Conservation (phyloP, 1,140 invertebrate genomes). For the Zeugodacus cucurbitae region DNA sequence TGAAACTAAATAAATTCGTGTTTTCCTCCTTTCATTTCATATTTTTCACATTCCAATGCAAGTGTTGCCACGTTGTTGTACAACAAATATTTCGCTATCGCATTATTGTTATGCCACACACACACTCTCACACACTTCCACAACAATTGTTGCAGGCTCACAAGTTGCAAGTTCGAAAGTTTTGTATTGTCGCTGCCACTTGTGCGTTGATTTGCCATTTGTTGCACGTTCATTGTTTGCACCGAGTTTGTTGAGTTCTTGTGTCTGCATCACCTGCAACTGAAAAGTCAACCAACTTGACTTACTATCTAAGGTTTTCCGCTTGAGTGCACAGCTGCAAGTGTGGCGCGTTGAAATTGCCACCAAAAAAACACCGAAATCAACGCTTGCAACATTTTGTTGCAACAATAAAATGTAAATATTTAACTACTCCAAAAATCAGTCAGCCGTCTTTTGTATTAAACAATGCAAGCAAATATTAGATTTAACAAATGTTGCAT, state of each 20-base stretch:
- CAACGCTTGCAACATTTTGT: not conserved
- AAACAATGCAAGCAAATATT: not conserved
- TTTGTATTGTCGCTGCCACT: conserved; percentile 22
- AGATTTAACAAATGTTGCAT: not conserved
- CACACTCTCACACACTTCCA: not conserved
- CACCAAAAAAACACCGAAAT: not conserved
- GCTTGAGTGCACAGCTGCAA: conserved; percentile 1
- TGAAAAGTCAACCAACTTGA: conserved; percentile 13
- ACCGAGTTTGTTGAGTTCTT: not conserved
- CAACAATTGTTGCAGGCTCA: not conserved
- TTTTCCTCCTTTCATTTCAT: not conserved
- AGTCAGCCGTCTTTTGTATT: not conserved
- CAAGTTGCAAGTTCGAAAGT: not conserved
- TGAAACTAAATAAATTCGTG: not conserved
- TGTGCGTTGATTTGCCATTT: conserved; percentile 21
- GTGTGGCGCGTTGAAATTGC: not conserved
- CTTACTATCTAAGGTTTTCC: conserved; percentile 29
- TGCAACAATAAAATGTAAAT: not conserved
- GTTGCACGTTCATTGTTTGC: conserved; percentile 30
- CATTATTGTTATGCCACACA: not conserved
- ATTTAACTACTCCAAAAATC: not conserved
- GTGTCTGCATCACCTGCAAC: conserved; percentile 26
- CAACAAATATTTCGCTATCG: not conserved
- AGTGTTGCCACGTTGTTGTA: not conserved
- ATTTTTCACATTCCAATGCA: not conserved